Evolutionary conservation across 1,140 invertebrate genomes (phyloP).

Genomic region (Mercenaria mercenaria): DNA sequence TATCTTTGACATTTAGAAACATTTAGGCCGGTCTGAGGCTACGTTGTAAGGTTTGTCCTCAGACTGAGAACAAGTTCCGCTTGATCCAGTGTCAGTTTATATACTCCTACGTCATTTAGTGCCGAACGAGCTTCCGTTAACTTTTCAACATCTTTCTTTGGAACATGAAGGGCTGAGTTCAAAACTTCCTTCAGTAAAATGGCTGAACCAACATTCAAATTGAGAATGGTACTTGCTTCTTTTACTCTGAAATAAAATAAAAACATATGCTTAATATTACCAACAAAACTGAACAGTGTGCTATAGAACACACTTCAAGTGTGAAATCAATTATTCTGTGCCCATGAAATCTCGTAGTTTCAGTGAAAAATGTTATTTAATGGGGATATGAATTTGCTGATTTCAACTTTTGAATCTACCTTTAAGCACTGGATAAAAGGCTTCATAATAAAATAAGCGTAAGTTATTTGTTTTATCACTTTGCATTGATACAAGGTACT

Average conservation of each 20-base stretch:
- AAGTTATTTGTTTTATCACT: too few relatives aligned
- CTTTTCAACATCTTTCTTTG: conserved; percentile 81
- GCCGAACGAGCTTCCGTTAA: conserved; percentile 86
- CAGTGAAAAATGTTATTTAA: too few relatives aligned
- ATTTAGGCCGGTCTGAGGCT: not conserved
- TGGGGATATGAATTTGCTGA: too few relatives aligned
- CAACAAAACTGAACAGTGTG: too few relatives aligned
- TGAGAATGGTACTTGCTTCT: conserved; percentile 92
- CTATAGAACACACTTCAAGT: too few relatives aligned
- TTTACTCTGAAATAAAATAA: conserved; percentile 89
- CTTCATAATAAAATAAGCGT: too few relatives aligned
- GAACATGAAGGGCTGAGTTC: conserved; percentile 78
- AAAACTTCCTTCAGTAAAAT: conserved; percentile 91
- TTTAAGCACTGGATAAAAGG: too few relatives aligned
- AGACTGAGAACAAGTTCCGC: conserved; percentile 56
- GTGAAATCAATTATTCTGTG: too few relatives aligned
- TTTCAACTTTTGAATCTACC: too few relatives aligned
- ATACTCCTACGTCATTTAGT: conserved; percentile 90
- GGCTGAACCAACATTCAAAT: conserved; percentile 91
- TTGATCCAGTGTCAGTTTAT: conserved; percentile 87
- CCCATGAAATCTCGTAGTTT: too few relatives aligned
- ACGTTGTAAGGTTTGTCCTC: conserved; percentile 47
- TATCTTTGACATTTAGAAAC: too few relatives aligned
- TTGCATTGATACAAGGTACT: too few relatives aligned
- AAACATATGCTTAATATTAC: not conserved